phyloP scores from a whole-genome alignment of 2,888 invertebrate species.

The Meiosimyza platycephala region DNA sequence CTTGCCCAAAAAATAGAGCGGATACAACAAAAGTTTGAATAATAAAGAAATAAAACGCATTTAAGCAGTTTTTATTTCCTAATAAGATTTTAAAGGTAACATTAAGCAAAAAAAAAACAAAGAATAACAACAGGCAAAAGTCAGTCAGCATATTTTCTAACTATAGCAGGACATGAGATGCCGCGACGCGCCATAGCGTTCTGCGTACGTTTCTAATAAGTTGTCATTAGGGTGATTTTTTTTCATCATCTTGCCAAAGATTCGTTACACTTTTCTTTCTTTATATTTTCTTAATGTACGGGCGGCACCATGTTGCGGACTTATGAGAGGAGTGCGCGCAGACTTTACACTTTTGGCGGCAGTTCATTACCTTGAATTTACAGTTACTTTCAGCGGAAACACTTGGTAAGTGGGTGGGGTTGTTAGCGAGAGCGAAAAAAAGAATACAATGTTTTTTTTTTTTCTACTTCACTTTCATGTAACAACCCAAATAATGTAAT shows the following conservation, averaged over 20 bases:
- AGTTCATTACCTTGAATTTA: slow-evolving; percentile 64
- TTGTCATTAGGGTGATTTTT: slow-evolving; percentile 32
- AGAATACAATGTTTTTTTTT: slow-evolving; percentile 5
- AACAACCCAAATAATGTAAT: neutral
- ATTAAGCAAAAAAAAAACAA: neutral
- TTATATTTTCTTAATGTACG: neutral
- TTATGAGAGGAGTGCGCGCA: slow-evolving; percentile 14
- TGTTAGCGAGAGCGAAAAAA: too few relatives aligned
- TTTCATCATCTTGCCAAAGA: neutral
- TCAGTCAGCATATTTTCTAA: too few relatives aligned
- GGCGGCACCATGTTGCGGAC: neutral
- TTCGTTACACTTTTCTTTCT: neutral
- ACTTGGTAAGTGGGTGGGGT: too few relatives aligned
- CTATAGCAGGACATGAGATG: too few relatives aligned
- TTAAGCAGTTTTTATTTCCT: slow-evolving; percentile 18
- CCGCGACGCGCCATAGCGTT: neutral
- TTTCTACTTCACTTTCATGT: neutral
- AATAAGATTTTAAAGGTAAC: slow-evolving; percentile 9
- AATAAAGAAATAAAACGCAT: slow-evolving; percentile 27
- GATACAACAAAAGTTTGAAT: slow-evolving; percentile 2
- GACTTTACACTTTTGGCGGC: slow-evolving; percentile 54
- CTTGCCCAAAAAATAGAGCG: neutral
- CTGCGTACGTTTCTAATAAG: slow-evolving; percentile 29
- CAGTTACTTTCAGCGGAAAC: slow-evolving; percentile 51
- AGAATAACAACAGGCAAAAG: neutral